A percentile compares a stretch with the other conserved stretches of the same genome.
phyloP scores from a whole-genome alignment of 2,797 vertebrate species.

The Pantherophis alleghaniensis region DNA sequence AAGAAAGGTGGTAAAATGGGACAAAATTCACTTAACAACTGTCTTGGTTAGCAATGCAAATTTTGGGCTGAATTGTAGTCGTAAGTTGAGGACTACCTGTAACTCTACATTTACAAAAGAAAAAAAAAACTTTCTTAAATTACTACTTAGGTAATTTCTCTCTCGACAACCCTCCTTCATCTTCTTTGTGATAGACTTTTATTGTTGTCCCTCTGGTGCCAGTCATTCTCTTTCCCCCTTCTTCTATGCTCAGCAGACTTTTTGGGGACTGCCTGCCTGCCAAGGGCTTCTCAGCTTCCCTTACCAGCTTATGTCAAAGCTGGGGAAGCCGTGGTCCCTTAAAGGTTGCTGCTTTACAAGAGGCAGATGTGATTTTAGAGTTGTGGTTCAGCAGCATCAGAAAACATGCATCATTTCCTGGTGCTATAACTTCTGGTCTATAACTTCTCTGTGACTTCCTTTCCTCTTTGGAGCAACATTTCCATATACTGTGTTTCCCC shows the following conservation, averaged over 20 bases:
- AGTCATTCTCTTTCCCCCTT: not conserved
- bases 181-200: not conserved
- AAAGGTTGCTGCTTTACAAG: not conserved
- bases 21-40: no score
- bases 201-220: not conserved
- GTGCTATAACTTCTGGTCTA: not conserved
- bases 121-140: not conserved
- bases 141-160: not conserved
- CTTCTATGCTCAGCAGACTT: not conserved
- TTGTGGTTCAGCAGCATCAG: not conserved
- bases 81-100: not conserved
- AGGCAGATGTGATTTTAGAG: not conserved
- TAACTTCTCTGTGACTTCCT: not conserved
- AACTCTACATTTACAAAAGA: not conserved
- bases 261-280: not conserved
- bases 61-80: no score
- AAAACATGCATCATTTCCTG: not conserved
- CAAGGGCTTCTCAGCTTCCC: not conserved
- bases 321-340: not conserved
- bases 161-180: not conserved
- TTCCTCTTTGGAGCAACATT: not conserved
- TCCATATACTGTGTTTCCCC: not conserved
- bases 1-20: no score
- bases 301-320: not conserved
- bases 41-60: no score